phyloP scores from a whole-genome alignment of 2,797 vertebrate genomes.

The Anguilla pacifica region DNA sequence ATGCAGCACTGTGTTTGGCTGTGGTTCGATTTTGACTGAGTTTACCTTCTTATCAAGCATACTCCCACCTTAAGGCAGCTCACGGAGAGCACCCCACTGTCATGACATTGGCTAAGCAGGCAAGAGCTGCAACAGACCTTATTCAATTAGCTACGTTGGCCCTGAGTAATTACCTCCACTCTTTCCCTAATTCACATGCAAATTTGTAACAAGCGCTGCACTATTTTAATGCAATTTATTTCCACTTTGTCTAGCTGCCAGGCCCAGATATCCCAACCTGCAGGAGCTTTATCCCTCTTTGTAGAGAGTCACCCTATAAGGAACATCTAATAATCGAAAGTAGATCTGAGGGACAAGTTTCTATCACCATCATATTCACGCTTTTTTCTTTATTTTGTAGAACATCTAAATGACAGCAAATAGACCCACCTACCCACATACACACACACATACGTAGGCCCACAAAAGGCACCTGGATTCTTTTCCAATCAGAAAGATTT shows the following conservation, averaged over 20 bases:
- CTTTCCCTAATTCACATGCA: slow-evolving; percentile 75
- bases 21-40: not conserved
- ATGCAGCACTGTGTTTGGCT: not conserved
- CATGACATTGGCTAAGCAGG: slow-evolving; percentile 23
- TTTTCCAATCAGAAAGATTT: slow-evolving; percentile 32
- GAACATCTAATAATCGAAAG: not conserved
- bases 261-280: not conserved
- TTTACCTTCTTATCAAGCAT: not conserved
- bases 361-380: not conserved
- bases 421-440: not conserved
- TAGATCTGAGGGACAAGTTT: not conserved
- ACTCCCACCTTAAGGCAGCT: not conserved
- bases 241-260: slow-evolving; percentile 69
- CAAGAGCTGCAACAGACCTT: slow-evolving; percentile 46
- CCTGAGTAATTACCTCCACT: slow-evolving; percentile 73
- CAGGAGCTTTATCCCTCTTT: not conserved
- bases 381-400: not conserved
- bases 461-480: slow-evolving; percentile 4
- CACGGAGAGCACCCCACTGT: not conserved
- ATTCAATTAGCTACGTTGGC: slow-evolving; percentile 72
- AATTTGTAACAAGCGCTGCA: slow-evolving; percentile 72
- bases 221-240: slow-evolving; percentile 76
- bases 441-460: not conserved
- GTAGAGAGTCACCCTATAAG: not conserved
- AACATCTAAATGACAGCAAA: not conserved